phyloP scores from a whole-genome alignment of 2,888 invertebrate genomes.

The Plebejus melissa region DNA sequence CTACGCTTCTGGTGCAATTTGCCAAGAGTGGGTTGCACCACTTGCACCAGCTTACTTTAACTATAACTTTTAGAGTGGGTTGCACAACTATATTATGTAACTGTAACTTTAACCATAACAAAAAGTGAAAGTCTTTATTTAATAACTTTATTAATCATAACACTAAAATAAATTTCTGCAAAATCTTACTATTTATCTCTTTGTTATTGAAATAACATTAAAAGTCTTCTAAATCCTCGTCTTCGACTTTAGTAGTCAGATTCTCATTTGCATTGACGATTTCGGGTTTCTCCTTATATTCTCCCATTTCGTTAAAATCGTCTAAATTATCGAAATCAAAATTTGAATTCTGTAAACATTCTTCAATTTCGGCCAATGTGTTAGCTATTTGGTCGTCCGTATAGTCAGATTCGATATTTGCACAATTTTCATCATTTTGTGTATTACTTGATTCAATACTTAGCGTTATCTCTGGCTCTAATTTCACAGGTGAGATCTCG shows the following conservation, averaged over 20 bases:
- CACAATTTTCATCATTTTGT: background rate
- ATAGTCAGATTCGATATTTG: background rate
- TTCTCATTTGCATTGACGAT: background rate
- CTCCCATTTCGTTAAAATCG: background rate
- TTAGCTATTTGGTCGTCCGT: background rate
- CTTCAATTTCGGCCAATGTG: constrained; percentile 1
- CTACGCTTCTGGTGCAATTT: too few relatives aligned
- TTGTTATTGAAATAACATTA: background rate
- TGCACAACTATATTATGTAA: too few relatives aligned
- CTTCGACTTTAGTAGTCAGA: background rate
- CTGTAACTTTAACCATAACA: too few relatives aligned
- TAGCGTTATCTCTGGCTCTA: too few relatives aligned
- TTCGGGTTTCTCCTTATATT: background rate
- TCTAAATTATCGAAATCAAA: background rate
- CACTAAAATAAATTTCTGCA: background rate
- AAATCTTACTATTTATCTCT: background rate
- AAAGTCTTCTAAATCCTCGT: background rate
- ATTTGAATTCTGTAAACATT: background rate
- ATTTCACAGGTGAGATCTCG: too few relatives aligned
- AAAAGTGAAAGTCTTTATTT: background rate
- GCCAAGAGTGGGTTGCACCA: too few relatives aligned
- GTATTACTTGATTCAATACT: too few relatives aligned
- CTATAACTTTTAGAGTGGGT: too few relatives aligned
- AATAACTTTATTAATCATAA: background rate
- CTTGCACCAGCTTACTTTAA: too few relatives aligned